Base-by-base conservation (phyloP, 2,888 invertebrate species). In the Drosophila subsilvestris region DNA sequence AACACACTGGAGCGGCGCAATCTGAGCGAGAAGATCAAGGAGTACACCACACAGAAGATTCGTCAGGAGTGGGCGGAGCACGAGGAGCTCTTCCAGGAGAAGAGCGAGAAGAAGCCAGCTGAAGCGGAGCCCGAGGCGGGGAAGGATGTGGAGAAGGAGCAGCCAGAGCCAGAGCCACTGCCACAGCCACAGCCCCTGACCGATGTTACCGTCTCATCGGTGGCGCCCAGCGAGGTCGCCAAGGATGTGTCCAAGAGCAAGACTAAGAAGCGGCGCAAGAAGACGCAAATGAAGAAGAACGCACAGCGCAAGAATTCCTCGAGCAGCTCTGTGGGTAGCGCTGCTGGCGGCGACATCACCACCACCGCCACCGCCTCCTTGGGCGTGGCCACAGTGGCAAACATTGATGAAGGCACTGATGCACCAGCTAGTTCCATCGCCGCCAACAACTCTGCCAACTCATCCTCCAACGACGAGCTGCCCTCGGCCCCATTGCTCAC, bases 181-280 rank as follows among this genome's bases (percentile, higher is more conserved):
- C n/a, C n/a, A n/a, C n/a, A n/a, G 12, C 20, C 27, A 17, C 20
- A 53, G 37, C 6, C 57, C 6, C 76, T 68, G 9, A 27, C 50
- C 8, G 56, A 47, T 3, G 1, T 56, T 3, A 54, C 22, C 20
- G 37, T 45, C 1, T 51, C 47, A 8, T 63, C 72, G 8, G 55
- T 80, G 25, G 44, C 44, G 17, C 50, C 42, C 22, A 32, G 22
- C 17, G 32, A 55, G 62, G 22, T 51, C 55, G 93, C 93, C 20
- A 94, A 94, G 66, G 92, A 92, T 54, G 92, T 91, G 50, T 86
- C 89, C 12, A 92, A 92, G 58, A 88, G 80, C 84, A 96, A 96
- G 90, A 97, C 96, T 89, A 95, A 96, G 91, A 96, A 96, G 91
- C 94, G 96, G 61, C 95, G 96, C 79, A 95, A 96, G 93, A 96